Percentiles rank a stretch among this genome's conserved stretches.
Conservation (phyloP, 2,797 vertebrate species). For the Melanotaenia pygmaea region DNA sequence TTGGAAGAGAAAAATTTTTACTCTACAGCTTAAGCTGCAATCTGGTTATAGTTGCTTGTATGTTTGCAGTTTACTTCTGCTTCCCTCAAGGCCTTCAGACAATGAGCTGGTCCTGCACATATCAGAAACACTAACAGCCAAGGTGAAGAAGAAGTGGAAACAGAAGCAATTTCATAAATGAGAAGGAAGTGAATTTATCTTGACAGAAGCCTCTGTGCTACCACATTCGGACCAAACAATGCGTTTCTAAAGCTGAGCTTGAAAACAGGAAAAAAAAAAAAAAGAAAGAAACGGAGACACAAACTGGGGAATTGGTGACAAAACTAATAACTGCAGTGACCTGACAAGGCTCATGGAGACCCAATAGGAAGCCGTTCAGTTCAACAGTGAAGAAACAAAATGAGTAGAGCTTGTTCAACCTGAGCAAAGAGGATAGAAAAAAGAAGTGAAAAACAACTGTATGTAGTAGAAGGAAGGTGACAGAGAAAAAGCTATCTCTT, state of each 20-base stretch:
- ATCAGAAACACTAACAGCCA: conserved; percentile 2
- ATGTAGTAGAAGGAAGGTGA: conserved; percentile 3
- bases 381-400: conserved; percentile 2
- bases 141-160: neutral
- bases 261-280: neutral
- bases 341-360: conserved; percentile 11
- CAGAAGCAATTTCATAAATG: conserved; percentile 19
- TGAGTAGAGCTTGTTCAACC: neutral
- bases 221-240: conserved; percentile 18
- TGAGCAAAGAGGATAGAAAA: neutral
- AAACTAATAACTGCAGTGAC: conserved; percentile 22
- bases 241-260: conserved; percentile 8
- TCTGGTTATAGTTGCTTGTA: neutral
- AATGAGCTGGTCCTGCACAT: neutral
- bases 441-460: neutral
- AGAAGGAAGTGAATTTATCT: conserved; percentile 29
- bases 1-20: neutral
- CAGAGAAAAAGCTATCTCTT: conserved; percentile 20
- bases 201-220: conserved; percentile 29
- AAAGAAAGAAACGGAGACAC: conserved; percentile 3
- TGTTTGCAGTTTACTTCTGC: neutral
- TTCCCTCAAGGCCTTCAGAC: neutral
- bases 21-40: neutral
- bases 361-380: conserved; percentile 13
- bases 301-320: conserved; percentile 1